phyloP scores from a whole-genome alignment of 1,140 invertebrate genomes.

The Ephestia elutella region DNA sequence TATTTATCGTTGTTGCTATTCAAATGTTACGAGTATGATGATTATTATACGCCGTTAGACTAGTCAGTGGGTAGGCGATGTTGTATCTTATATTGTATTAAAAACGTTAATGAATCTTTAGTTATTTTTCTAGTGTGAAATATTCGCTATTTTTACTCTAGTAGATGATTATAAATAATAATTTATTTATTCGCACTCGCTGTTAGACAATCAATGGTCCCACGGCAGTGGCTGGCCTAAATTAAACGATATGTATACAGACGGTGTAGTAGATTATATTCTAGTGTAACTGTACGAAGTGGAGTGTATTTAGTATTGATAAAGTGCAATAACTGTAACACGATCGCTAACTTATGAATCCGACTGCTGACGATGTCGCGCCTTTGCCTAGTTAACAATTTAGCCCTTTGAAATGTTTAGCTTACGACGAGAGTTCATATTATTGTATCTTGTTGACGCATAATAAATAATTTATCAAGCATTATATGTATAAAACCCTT shows the following conservation, averaged over 20 bases:
- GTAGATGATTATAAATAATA: conserved; percentile 45
- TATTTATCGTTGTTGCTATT: conserved; percentile 64
- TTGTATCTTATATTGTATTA: conserved; percentile 66
- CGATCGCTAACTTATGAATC: conserved; percentile 52
- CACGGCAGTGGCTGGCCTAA: conserved; percentile 27
- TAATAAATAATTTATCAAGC: conserved; percentile 59
- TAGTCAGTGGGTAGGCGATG: conserved; percentile 70
- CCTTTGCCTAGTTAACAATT: conserved; percentile 39
- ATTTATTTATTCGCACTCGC: conserved; percentile 53
- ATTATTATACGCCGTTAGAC: conserved; percentile 63
- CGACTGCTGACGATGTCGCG: conserved; percentile 36
- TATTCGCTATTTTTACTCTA: conserved; percentile 57
- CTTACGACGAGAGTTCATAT: conserved; percentile 44
- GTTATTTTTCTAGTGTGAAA: conserved; percentile 61
- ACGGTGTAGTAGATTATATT: conserved; percentile 16
- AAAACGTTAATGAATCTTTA: conserved; percentile 67
- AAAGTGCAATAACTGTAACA: conserved; percentile 51
- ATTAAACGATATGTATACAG: conserved; percentile 13
- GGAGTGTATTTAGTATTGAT: conserved; percentile 33
- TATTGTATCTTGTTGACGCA: conserved; percentile 65
- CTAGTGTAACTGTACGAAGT: conserved; percentile 23
- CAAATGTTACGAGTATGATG: conserved; percentile 48
- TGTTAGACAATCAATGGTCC: conserved; percentile 20
- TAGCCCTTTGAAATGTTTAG: conserved; percentile 44
- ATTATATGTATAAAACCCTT: conserved; percentile 38